Conservation (phyloP, 2,888 invertebrate genomes). For the Hylaea fasciaria region DNA sequence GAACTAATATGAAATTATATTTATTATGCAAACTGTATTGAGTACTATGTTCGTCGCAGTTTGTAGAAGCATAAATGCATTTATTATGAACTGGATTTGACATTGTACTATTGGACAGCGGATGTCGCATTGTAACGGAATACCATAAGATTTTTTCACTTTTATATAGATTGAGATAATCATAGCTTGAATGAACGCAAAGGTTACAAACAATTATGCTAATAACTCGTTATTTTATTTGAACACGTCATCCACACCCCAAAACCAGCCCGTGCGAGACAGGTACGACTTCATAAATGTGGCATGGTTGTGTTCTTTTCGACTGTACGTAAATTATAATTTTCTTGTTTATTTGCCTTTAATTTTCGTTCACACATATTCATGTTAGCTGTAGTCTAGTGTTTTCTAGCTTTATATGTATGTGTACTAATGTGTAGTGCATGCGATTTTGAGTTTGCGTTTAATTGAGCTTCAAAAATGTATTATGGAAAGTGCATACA, state of each 20-base stretch:
- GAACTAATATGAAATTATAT: slow-evolving; percentile 36
- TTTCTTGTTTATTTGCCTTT: slow-evolving; percentile 43
- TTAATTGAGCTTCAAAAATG: background rate
- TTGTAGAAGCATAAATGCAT: background rate
- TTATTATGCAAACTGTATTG: background rate
- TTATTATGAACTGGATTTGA: background rate
- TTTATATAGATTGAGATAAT: slow-evolving; percentile 55
- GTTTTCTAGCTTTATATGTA: slow-evolving; percentile 21
- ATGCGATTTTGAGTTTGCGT: slow-evolving; percentile 29
- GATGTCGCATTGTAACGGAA: slow-evolving; percentile 5
- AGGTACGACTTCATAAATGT: slow-evolving; percentile 61
- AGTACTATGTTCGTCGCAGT: slow-evolving; percentile 26
- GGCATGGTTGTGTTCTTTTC: slow-evolving; percentile 67
- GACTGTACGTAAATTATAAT: slow-evolving; percentile 26
- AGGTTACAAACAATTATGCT: slow-evolving; percentile 71
- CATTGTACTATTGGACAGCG: slow-evolving; percentile 3
- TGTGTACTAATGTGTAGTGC: no score
- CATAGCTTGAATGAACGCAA: slow-evolving; percentile 69
- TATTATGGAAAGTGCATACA: slow-evolving; percentile 13
- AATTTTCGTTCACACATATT: slow-evolving; percentile 66
- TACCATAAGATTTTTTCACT: slow-evolving; percentile 48
- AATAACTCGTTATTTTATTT: slow-evolving; percentile 65
- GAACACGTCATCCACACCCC: slow-evolving; percentile 33
- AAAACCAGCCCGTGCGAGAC: slow-evolving; percentile 39
- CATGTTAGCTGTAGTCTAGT: slow-evolving; percentile 59